These are phyloP conservation scores for Saccopteryx leptura DNA, from an alignment of 2,113 vertebrate species.

Conservation along the genomic window DNA sequence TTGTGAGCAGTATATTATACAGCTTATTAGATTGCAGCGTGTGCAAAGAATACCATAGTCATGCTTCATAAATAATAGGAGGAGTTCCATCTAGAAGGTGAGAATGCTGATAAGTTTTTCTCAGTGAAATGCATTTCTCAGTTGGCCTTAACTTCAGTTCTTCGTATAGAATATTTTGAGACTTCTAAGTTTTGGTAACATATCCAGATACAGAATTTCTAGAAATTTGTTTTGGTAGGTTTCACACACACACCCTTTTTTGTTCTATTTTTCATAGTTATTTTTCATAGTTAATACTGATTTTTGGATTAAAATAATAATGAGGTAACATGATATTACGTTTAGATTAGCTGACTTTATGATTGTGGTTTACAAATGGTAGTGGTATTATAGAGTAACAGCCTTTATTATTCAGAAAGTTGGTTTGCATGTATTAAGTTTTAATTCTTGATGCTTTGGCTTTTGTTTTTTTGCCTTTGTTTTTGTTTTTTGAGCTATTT, in stretches of 20 bases:
- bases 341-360: conserved; percentile 49
- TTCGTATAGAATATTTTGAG: background rate
- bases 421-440: conserved; percentile 31
- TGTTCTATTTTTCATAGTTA: conserved; percentile 22
- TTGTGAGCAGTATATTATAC: background rate
- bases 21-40: background rate
- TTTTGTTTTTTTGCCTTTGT: conserved; percentile 34
- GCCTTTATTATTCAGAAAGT: conserved; percentile 9
- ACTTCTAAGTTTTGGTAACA: background rate
- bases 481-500: conserved; percentile 53
- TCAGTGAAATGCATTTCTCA: background rate
- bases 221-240: background rate
- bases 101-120: background rate
- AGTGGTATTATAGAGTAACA: background rate
- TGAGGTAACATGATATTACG: background rate
- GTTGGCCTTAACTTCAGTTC: background rate
- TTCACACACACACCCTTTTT: background rate
- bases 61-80: background rate
- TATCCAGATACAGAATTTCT: background rate
- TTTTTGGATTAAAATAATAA: conserved; percentile 4
- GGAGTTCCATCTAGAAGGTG: background rate
- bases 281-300: conserved; percentile 31
- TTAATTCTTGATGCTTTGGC: conserved; percentile 22
- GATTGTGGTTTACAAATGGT: background rate
- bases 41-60: no score